Percentiles rank a stretch among this genome's conserved stretches.
phyloP scores from a whole-genome alignment of 2,797 vertebrate species.

The Myotis pilosus region DNA sequence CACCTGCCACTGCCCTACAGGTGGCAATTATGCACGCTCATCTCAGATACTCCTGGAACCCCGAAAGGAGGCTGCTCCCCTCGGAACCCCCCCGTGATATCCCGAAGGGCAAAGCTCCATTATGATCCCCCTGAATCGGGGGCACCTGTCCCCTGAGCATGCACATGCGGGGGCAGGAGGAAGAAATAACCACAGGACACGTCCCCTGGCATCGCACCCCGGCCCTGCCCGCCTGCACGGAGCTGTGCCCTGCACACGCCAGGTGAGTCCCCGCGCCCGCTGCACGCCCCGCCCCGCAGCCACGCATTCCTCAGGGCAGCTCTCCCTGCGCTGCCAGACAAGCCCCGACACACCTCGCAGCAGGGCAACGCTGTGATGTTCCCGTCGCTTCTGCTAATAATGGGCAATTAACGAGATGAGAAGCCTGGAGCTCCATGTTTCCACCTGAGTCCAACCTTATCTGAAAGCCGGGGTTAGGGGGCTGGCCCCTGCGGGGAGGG shows the following conservation, averaged over 20 bases:
- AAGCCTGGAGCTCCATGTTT: not conserved
- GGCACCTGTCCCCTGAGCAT: not conserved
- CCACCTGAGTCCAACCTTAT: not conserved
- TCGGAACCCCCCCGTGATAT: not conserved
- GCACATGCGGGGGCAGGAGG: not conserved
- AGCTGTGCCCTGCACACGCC: constrained; percentile 39
- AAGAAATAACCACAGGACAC: not conserved
- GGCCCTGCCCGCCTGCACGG: not conserved
- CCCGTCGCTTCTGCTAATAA: constrained; percentile 49
- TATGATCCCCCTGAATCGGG: not conserved
- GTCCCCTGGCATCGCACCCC: accelerated
- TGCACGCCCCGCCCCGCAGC: constrained; percentile 70
- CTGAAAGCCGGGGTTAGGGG: not conserved
- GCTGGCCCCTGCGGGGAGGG: too few species aligned
- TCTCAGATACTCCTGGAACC: not conserved
- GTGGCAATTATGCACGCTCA: not conserved
- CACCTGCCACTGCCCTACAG: not conserved
- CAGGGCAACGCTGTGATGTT: constrained; percentile 67
- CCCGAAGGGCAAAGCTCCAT: not conserved
- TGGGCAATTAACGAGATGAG: constrained; percentile 65
- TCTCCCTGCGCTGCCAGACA: constrained; percentile 74
- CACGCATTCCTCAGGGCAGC: constrained; percentile 73
- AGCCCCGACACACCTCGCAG: constrained; percentile 80
- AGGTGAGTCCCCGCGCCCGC: constrained; percentile 55
- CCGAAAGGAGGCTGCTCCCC: not conserved